Evolutionary conservation across 2,888 invertebrate species (phyloP), one percentile per base, ranked within the genome.

Genomic region (Apamea monoglypha): DNA sequence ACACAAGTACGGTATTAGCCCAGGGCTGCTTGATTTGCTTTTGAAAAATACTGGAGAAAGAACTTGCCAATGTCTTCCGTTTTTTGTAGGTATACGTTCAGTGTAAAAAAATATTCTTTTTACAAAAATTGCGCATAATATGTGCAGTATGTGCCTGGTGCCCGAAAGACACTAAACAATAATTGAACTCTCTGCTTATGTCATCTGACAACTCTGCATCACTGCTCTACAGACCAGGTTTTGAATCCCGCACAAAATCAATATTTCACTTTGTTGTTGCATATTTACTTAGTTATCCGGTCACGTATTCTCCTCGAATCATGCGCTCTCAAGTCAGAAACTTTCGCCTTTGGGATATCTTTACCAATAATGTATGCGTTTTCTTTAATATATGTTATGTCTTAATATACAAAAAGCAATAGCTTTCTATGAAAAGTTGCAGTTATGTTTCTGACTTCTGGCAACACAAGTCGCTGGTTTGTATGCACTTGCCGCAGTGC

Each of bases 211-310:
- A 74, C 36, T 59, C 59, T n/a, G 18, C 3, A 40, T 32, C 50
- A 21, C 12, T 73, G 18, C 7, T 59, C 16, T 61, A 56, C 59
- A 76, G 80, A 82, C 69, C 73, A 79, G 78, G 74, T 83, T 90
- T 88, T 85, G 80, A 85, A 86, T 87, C 85, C 86, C 81, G 80
- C 82, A 86, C 68, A 85, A 90, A 89, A 91, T 91, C 87, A 88
- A 89, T 90, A 89, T 88, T 85, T 87, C 81, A 79, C 81, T 86
- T 85, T 80, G 82, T 86, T 86, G 84, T 85, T 77, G 83, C 76
- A 81, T 90, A 84, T 88, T 88, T 90, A 88, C 85, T 85, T 80
- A 82, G 86, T 67, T 66, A 71, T 68, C 68, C 47, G 69, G 68
- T 70, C 84, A 75, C 82, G 76, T 80, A 80, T 75, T 82, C 50